Evolutionary conservation across 2,888 invertebrate genomes (phyloP).

Genomic region (Eupithecia exiguata): DNA sequence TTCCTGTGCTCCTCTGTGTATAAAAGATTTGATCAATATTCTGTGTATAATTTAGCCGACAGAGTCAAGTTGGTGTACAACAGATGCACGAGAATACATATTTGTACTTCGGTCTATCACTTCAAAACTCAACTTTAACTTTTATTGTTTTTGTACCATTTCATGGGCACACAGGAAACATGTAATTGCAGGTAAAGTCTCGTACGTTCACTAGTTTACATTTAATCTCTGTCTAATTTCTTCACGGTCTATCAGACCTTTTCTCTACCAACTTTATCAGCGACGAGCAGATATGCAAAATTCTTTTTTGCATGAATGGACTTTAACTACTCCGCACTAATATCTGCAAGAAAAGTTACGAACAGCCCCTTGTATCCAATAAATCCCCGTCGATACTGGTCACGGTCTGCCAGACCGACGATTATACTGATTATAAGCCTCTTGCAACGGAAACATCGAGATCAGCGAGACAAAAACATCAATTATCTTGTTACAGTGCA

Average conservation of each 20-base stretch:
- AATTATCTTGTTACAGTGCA: conserved; percentile 8
- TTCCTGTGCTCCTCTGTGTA: too few relatives aligned
- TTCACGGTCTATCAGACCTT: background rate
- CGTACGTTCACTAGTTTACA: too few relatives aligned
- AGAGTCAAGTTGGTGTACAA: too few relatives aligned
- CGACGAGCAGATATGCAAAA: background rate
- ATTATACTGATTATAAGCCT: conserved; percentile 73
- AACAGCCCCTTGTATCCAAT: conserved; percentile 44
- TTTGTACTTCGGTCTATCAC: too few relatives aligned
- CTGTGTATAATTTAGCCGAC: too few relatives aligned
- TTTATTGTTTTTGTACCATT: too few relatives aligned
- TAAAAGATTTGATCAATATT: too few relatives aligned
- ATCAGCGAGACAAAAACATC: conserved; percentile 59
- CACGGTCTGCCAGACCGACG: conserved; percentile 58
- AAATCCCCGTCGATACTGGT: conserved; percentile 54
- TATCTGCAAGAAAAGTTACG: background rate
- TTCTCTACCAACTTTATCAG: background rate
- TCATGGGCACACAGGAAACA: too few relatives aligned
- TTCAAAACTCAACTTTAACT: too few relatives aligned
- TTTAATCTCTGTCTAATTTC: background rate
- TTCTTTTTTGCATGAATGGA: background rate
- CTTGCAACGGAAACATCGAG: conserved; percentile 66
- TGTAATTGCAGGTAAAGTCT: too few relatives aligned
- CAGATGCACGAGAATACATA: too few relatives aligned
- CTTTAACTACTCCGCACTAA: background rate